Percentiles rank a stretch among this genome's conserved stretches.
phyloP scores from a whole-genome alignment of 2,797 vertebrate species.

The Varecia variegata region DNA sequence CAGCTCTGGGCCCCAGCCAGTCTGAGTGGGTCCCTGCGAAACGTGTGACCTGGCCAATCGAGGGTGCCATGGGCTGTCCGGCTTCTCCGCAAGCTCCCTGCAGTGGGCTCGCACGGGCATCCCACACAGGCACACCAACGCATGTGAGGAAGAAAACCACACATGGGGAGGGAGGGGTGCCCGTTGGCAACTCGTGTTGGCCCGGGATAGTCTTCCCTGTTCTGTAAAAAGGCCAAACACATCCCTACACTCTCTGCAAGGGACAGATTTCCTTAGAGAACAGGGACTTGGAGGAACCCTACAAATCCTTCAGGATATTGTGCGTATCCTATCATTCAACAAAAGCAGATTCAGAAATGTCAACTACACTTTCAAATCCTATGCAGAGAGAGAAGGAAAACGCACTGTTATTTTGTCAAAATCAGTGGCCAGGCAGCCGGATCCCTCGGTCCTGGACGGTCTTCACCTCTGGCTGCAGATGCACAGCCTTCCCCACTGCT shows the following conservation, averaged over 20 bases:
- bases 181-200: not conserved
- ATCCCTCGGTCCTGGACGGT: not conserved
- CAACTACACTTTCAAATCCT: not conserved
- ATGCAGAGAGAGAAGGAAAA: not conserved
- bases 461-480: not conserved
- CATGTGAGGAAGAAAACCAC: not conserved
- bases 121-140: not conserved
- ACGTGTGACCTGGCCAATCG: not conserved
- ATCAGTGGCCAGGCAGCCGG: not conserved
- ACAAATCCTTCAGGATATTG: not conserved
- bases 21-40: not conserved
- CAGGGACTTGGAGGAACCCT: not conserved
- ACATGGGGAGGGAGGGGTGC: not conserved
- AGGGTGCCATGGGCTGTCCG: too few species aligned
- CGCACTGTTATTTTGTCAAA: not conserved
- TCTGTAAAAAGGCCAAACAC: not conserved
- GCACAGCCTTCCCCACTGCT: too few species aligned
- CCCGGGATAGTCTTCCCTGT: not conserved
- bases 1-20: not conserved
- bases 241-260: not conserved
- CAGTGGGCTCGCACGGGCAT: not conserved
- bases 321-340: not conserved
- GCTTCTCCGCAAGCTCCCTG: not conserved
- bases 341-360: not conserved
- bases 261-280: not conserved